These are phyloP conservation scores for Limnodromus scolopaceus DNA, from an alignment of 2,797 vertebrate genomes.

Conservation along the genomic window DNA sequence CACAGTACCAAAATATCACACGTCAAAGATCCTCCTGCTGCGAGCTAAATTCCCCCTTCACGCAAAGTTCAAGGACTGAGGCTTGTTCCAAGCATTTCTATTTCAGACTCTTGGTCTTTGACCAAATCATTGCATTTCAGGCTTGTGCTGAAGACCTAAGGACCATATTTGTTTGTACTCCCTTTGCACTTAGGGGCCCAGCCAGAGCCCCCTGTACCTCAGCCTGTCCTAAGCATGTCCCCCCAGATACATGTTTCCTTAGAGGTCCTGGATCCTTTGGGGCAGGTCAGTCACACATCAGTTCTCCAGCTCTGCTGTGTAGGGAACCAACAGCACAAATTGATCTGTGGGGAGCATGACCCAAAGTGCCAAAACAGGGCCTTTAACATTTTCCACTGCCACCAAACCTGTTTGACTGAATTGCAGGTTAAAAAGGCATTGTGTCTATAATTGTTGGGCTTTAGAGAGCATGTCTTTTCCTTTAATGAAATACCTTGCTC, in stretches of 20 bases:
- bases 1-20: constrained; percentile 42
- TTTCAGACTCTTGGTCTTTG: constrained; percentile 55
- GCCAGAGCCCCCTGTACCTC: background rate
- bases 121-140: constrained; percentile 12
- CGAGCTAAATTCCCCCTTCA: constrained; percentile 39
- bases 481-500: constrained; percentile 76
- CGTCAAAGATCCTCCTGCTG: constrained; percentile 19
- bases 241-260: background rate
- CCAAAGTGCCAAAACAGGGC: constrained; percentile 52
- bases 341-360: constrained; percentile 39
- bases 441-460: constrained; percentile 69
- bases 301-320: background rate
- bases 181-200: background rate
- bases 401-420: constrained; percentile 77
- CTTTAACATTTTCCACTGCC: constrained; percentile 70
- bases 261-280: background rate
- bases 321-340: background rate
- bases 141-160: constrained; percentile 24
- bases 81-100: constrained; percentile 39
- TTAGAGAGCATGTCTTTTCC: constrained; percentile 69
- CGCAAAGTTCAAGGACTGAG: background rate
- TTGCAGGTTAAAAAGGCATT: constrained; percentile 73
- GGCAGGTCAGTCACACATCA: background rate
- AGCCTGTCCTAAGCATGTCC: background rate
- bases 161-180: background rate